Evolutionary conservation across 2,113 vertebrate genomes (phyloP).

Genomic region (Stigmatopora argus): DNA sequence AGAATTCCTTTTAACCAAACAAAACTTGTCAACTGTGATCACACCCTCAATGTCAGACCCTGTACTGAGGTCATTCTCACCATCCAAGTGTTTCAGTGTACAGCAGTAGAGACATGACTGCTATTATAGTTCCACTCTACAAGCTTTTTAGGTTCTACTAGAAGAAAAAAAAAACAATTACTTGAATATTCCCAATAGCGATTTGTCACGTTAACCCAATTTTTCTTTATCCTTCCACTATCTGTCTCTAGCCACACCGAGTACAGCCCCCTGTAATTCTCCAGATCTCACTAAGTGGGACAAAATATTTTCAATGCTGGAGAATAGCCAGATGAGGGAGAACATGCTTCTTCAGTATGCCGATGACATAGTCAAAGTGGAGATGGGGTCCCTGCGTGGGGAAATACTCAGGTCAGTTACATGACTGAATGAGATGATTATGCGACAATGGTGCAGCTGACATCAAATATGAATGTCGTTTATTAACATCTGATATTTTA

Average conservation of each 20-base stretch:
- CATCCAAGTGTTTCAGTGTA: neutral
- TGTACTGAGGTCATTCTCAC: neutral
- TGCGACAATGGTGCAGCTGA: neutral
- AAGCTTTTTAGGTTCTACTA: neutral
- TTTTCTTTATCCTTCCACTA: neutral
- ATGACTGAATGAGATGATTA: neutral
- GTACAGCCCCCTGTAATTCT: slow-evolving; percentile 66
- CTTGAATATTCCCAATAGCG: neutral
- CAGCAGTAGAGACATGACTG: neutral
- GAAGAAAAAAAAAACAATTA: neutral
- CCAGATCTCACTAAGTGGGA: slow-evolving; percentile 85
- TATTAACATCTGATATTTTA: neutral
- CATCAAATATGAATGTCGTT: neutral
- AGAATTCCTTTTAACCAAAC: neutral
- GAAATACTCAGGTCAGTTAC: slow-evolving; percentile 74
- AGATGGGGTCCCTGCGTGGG: slow-evolving; percentile 73
- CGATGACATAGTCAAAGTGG: slow-evolving; percentile 76
- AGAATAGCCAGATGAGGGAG: slow-evolving; percentile 95
- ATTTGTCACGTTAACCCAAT: neutral
- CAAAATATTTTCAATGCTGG: slow-evolving; percentile 93
- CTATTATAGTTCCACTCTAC: neutral
- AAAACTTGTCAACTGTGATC: neutral
- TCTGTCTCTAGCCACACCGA: slow-evolving; percentile 43
- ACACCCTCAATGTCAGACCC: neutral
- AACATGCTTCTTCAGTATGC: slow-evolving; percentile 85